A percentile compares a stretch with the other conserved stretches of the same genome.
These are phyloP conservation scores for Tetrax tetrax DNA, from an alignment of 2,113 vertebrate genomes.

Conservation along the genomic window DNA sequence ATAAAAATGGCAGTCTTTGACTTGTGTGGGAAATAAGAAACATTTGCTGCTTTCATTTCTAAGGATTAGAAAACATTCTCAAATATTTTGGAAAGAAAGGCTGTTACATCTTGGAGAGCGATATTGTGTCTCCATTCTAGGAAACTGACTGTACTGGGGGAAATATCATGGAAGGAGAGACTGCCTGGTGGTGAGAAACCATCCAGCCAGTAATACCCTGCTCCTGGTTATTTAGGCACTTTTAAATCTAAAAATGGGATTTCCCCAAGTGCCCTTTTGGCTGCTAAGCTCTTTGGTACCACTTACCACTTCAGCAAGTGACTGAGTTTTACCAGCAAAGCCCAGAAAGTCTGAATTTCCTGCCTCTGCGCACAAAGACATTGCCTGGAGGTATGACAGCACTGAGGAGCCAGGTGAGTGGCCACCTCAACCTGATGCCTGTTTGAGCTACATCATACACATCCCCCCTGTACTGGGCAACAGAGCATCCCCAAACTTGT, in stretches of 20 bases:
- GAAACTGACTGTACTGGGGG: not conserved
- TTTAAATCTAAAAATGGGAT: not conserved
- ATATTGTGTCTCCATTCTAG: not conserved
- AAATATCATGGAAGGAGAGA: not conserved
- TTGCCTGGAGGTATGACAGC: not conserved
- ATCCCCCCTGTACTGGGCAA: not conserved
- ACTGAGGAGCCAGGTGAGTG: not conserved
- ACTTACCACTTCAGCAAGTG: not conserved
- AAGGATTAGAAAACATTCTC: constrained; percentile 37
- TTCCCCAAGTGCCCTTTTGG: not conserved
- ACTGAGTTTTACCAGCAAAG: not conserved
- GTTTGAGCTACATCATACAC: not conserved
- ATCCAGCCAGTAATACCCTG: not conserved
- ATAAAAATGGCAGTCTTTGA: constrained; percentile 28
- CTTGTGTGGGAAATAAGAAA: not conserved
- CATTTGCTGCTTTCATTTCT: constrained; percentile 21
- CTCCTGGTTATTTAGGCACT: not conserved
- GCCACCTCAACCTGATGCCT: not conserved
- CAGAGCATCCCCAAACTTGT: not conserved
- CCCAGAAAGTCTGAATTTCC: not conserved
- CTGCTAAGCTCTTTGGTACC: not conserved
- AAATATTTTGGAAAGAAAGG: constrained; percentile 33
- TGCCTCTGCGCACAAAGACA: not conserved
- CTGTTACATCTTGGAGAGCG: constrained; percentile 10
- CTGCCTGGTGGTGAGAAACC: not conserved